A percentile compares a stretch with the other conserved stretches of the same genome.
These are phyloP conservation scores for Stylophora pistillata DNA, from an alignment of 64 coral and sea anemone species.

Conservation along the genomic window DNA sequence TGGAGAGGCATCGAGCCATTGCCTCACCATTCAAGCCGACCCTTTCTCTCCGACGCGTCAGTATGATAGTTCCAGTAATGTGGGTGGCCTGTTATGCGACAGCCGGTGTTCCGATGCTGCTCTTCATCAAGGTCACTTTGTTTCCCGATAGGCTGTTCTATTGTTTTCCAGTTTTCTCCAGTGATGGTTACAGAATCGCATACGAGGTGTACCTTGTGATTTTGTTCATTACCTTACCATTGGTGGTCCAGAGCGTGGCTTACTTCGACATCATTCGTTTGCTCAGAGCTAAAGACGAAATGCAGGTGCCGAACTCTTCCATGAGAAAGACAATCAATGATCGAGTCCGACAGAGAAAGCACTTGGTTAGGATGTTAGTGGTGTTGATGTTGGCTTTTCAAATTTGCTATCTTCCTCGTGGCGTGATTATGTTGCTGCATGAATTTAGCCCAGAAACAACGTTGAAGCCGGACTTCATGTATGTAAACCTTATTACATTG, in stretches of 20 bases:
- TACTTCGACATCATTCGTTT: slow-evolving; percentile 73
- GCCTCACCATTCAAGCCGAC: slow-evolving; percentile 79
- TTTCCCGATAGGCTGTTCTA: background rate
- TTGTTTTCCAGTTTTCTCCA: slow-evolving; percentile 29
- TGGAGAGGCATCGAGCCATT: slow-evolving; percentile 83
- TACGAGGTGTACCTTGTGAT: slow-evolving; percentile 65
- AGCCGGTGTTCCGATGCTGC: slow-evolving; percentile 47
- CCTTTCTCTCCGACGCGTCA: slow-evolving; percentile 54
- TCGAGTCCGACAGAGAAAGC: slow-evolving; percentile 26
- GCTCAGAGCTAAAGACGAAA: slow-evolving; percentile 50
- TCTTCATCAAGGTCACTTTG: slow-evolving; percentile 31
- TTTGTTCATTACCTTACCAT: slow-evolving; percentile 45
- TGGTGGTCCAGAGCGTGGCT: slow-evolving; percentile 56
- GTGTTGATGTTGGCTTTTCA: slow-evolving; percentile 73
- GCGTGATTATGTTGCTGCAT: slow-evolving; percentile 53
- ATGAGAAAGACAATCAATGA: slow-evolving; percentile 29
- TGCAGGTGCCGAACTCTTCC: background rate
- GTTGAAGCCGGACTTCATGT: slow-evolving; percentile 9
- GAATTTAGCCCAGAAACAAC: slow-evolving; percentile 33
- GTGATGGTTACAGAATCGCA: slow-evolving; percentile 21
- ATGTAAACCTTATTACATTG: slow-evolving; percentile 60
- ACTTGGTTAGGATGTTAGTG: slow-evolving; percentile 71
- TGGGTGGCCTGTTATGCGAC: slow-evolving; percentile 69
- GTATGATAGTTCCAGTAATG: slow-evolving; percentile 30
- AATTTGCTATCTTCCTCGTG: slow-evolving; percentile 75